These are phyloP conservation scores for Tenthredo notha DNA, from an alignment of 2,888 invertebrate species.

Conservation along the genomic window DNA sequence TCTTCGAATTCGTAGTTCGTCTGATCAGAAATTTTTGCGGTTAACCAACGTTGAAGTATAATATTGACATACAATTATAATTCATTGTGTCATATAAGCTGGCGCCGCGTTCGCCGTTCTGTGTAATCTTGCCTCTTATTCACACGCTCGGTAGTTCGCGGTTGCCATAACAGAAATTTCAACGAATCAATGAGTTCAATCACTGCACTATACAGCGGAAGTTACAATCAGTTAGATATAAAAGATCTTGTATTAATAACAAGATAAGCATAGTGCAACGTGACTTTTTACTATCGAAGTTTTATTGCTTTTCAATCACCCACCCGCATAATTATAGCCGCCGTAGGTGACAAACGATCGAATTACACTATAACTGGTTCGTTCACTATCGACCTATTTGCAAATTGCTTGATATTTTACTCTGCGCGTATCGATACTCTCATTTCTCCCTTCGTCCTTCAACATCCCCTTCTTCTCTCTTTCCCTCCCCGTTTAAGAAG, in stretches of 20 bases:
- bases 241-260: slow-evolving; percentile 41
- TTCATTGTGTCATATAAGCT: neutral
- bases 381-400: slow-evolving; percentile 27
- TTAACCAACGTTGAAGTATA: neutral
- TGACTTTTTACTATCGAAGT: slow-evolving; percentile 27
- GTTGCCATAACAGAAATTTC: slow-evolving; percentile 20
- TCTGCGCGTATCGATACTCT: neutral
- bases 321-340: slow-evolving; percentile 11
- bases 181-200: slow-evolving; percentile 24
- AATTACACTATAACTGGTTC: slow-evolving; percentile 39
- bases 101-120: neutral
- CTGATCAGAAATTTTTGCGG: neutral
- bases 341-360: slow-evolving; percentile 38
- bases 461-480: neutral
- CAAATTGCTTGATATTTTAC: slow-evolving; percentile 35
- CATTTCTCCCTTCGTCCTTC: neutral
- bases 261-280: slow-evolving; percentile 22
- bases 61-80: neutral
- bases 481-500: neutral
- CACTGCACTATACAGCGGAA: slow-evolving; percentile 18
- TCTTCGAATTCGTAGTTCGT: neutral
- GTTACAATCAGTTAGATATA: slow-evolving; percentile 29
- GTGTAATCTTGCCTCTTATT: neutral
- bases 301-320: slow-evolving; percentile 43
- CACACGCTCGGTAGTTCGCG: slow-evolving; percentile 4